Base-by-base conservation (phyloP, 1,140 invertebrate species). In the Littorina saxatilis region DNA sequence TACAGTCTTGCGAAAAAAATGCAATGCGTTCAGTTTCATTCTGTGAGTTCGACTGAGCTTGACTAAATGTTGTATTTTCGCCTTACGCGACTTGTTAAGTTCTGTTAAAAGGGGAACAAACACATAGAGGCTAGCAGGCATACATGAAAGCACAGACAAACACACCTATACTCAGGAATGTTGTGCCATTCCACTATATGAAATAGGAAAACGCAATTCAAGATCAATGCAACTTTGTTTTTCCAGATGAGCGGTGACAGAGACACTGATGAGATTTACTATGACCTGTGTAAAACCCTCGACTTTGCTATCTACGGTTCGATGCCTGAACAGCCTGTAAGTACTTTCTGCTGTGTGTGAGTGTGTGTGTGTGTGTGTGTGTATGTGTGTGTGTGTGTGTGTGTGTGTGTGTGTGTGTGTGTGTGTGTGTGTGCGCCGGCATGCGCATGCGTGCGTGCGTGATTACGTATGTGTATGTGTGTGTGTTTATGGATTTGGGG, bases 211-310 rank as follows among this genome's bases (percentile, higher is more conserved):
- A n/a, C n/a, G n/a, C n/a, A n/a, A n/a, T n/a, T n/a, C n/a, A n/a
- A n/a, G n/a, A n/a, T n/a, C n/a, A n/a, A n/a, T n/a, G n/a, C n/a
- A n/a, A n/a, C n/a, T n/a, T n/a, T n/a, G n/a, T 61, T 7, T 23
- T 61, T 87, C 43, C 85, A 91, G 90, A 47, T 91, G 29, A 75
- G 89, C 79, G 88, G 86, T 73, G 90, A 91, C 81, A 76, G 88
- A 83, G 90, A 90, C 72, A 74, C 80, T 32, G 86, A 88, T 39
- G 87, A 88, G 78, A 82, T 91, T n/a, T 90, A 88, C 77, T 89
- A 72, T 83, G 89, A 90, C 23, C 79, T 91, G 50, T 78, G 77
- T 70, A 82, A 81, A 43, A 52, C 82, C 55, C 77, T 91, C 79
- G 90, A 91, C 75, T 86, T 85, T 79, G 86, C 88, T 40, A 85